Evolutionary conservation across 2,113 vertebrate species (phyloP), one percentile per base, ranked within the genome.

Genomic region (Anseranas semipalmata): DNA sequence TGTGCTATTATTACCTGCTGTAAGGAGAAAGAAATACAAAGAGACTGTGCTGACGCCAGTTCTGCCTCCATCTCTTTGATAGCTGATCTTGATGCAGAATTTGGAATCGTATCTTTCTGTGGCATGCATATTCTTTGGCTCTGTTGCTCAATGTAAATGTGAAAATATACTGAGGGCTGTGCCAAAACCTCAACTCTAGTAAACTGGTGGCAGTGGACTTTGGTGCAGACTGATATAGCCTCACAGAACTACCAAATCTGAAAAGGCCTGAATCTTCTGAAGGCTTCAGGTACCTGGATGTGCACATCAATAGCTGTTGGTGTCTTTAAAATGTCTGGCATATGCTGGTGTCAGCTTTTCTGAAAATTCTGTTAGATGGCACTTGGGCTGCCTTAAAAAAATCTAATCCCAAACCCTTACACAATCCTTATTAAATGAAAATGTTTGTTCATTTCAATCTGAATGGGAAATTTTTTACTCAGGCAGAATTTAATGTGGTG

Each of bases 391-490:
- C 43, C 86, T 84, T 78, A 83, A 75, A 48, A 6, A 74, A 9
- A 32, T 16, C 55, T 32, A 48, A 52, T 43, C 41, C 45, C n/a
- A 70, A 43, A 25, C 60, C 66, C 48, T 72, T 82, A 82, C 2
- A 14, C 60, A 82, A 58, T 95, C 25, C 22, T 25, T 0, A 6
- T 78, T 87, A 93, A 94, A 93, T 43, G 27, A 73, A 86, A 89
- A 93, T 75, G 66, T 91, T 90, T 66, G 70, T 53, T 65, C 60
- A 73, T 95, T 96, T 95, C 62, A 72, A 17, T 75, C 90, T 96
- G 92, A 85, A 82, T 82, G 70, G 86, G 94, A 95, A 77, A 87
- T 89, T 87, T 95, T 92, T 96, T 66, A 82, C 84, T 80, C 48
- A 95, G 48, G 76, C 62, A 92, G 89, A 66, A 76, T 90, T 93